A percentile compares a stretch with the other conserved stretches of the same genome.
phyloP scores from a whole-genome alignment of 2,797 vertebrate genomes.

The Tachyglossus aculeatus region DNA sequence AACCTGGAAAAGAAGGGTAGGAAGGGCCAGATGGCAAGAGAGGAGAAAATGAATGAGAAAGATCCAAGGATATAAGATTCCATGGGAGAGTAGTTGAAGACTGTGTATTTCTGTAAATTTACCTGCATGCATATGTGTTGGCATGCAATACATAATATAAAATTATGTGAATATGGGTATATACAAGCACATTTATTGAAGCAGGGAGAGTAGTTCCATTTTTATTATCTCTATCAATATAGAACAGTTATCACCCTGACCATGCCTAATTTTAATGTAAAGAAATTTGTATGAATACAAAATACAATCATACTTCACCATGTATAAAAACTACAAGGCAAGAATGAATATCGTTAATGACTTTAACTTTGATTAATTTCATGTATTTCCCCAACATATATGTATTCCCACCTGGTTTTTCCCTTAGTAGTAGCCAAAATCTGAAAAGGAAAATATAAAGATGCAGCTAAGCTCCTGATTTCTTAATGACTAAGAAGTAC shows the following conservation, averaged over 20 bases:
- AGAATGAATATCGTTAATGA: conserved; percentile 31
- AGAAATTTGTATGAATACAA: conserved; percentile 23
- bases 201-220: conserved; percentile 27
- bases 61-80: no score
- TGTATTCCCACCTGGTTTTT: conserved; percentile 18
- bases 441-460: conserved; percentile 11
- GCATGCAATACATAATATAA: no score
- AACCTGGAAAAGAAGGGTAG: neutral
- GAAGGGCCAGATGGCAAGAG: neutral
- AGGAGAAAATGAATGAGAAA: no score
- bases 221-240: no score
- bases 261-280: conserved; percentile 25
- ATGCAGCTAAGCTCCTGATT: neutral
- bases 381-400: conserved; percentile 35
- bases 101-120: no score
- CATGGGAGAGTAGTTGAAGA: no score
- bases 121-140: no score
- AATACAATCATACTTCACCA: neutral
- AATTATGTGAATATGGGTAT: no score
- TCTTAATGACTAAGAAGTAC: neutral
- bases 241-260: conserved; percentile 48
- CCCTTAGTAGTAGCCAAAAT: neutral
- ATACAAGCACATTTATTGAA: conserved; percentile 35
- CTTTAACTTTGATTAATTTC: conserved; percentile 59
- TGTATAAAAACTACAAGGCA: conserved; percentile 45